Base-by-base conservation (phyloP, 2,113 vertebrate species). In the Tamias sibiricus region DNA sequence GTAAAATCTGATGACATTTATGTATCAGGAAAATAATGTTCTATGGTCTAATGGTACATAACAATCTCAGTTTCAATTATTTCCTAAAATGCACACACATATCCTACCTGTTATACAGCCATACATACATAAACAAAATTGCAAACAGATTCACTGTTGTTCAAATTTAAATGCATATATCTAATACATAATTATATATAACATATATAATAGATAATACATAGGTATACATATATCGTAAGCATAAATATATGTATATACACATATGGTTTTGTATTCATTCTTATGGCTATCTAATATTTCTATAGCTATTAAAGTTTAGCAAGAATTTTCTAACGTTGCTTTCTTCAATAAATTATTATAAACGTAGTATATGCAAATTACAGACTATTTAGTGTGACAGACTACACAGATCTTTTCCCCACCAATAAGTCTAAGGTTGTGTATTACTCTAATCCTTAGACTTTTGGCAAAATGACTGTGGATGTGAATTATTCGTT, bases 11-110 rank as follows among this genome's bases (percentile, higher is more conserved):
- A 66, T 71, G 24, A 80, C 64, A 75, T 74, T 84, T 57, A 66
- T 79, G 28, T 83, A 71, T 80, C 88, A 95, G 16, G 13, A 95
- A 90, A 96, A 80, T n/a, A 52, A 69, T 57, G 22, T n/a, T 49
- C 8, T 62, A 35, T 24, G 6, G 13, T 24, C 49, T 81, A 87
- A 88, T 47, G 20, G 80, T 54, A 94, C 30, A 20, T 30, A 88
- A 91, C 17, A 85, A 86, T 68, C 24, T 47, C 59, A 28, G 22
- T 90, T 95, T 94, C 59, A 86, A 20, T 88, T 66, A 91, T 62
- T 93, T 20, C 30, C 64, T 69, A 75, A 89, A 92, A 72, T 24
- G 96, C 28, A 87, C 2, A 84, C 5, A 62, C 14, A 75, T n/a
- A 85, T 76, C 28, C 26, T 19, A 79, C 80, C 59, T 71, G 59